phyloP scores from a whole-genome alignment of 2,797 vertebrate species.

The Hyperoplus immaculatus region DNA sequence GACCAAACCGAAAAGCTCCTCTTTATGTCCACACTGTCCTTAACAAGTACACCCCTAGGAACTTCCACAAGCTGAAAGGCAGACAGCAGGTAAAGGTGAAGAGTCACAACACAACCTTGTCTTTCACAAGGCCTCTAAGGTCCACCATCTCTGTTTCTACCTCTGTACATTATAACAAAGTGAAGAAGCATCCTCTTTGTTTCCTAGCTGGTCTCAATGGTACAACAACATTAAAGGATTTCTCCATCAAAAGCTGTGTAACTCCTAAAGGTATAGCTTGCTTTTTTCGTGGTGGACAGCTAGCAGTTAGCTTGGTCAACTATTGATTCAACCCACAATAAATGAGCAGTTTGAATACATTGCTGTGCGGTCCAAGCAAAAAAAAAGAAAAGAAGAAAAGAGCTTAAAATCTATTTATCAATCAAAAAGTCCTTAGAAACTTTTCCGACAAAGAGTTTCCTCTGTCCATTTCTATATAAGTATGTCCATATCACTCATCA shows the following conservation, averaged over 20 bases:
- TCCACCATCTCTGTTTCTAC: not conserved
- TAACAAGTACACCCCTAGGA: constrained; percentile 6
- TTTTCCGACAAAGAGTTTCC: not conserved
- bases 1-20: not conserved
- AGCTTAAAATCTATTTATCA: too few relatives aligned
- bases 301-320: too few relatives aligned
- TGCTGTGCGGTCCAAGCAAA: not conserved
- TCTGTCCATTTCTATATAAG: not conserved
- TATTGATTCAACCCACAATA: too few relatives aligned
- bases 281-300: too few relatives aligned
- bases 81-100: constrained; percentile 1
- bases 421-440: not conserved
- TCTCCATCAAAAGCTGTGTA: too few relatives aligned
- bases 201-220: not conserved
- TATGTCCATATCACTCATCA: not conserved
- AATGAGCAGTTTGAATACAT: too few relatives aligned
- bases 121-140: not conserved
- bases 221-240: too few relatives aligned
- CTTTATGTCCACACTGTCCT: not conserved
- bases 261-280: too few relatives aligned
- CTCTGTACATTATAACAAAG: not conserved
- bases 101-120: not conserved
- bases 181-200: not conserved
- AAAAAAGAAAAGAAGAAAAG: not conserved
- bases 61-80: not conserved